Conservation (phyloP, 1,140 invertebrate species). For the Neuroterus valhalla region DNA sequence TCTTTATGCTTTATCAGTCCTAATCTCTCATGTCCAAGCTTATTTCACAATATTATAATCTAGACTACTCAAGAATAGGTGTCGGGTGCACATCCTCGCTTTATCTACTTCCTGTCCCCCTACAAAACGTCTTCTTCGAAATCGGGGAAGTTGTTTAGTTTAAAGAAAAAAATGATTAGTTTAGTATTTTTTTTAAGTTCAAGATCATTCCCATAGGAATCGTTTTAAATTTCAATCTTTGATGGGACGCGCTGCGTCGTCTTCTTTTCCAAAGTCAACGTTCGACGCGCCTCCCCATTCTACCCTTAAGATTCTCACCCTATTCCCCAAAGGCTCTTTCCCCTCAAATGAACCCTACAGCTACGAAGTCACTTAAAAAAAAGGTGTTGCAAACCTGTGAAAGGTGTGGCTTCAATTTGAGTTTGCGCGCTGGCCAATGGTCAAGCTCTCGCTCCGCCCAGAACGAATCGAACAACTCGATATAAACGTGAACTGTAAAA, state of each 20-base stretch:
- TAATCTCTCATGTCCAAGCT: neutral
- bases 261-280: constrained; percentile 25
- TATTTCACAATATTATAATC: neutral
- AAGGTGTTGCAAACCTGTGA: constrained; percentile 42
- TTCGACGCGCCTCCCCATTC: constrained; percentile 33
- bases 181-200: too few relatives aligned
- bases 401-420: constrained; percentile 62
- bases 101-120: neutral
- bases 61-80: neutral
- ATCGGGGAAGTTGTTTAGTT: neutral
- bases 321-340: constrained; percentile 10
- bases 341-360: constrained; percentile 40
- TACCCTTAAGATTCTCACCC: neutral
- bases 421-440: constrained; percentile 70
- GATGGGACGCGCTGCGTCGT: neutral
- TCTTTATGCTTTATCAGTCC: constrained; percentile 34
- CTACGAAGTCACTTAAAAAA: constrained; percentile 48
- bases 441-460: constrained; percentile 68
- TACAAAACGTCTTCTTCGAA: neutral
- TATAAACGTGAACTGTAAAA: constrained; percentile 29
- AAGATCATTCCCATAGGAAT: too few relatives aligned
- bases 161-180: neutral
- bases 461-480: constrained; percentile 63
- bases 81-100: neutral
- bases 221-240: neutral